These are phyloP conservation scores for Brachionus koreanus DNA, from an alignment of 1,140 invertebrate genomes.

Conservation along the genomic window DNA sequence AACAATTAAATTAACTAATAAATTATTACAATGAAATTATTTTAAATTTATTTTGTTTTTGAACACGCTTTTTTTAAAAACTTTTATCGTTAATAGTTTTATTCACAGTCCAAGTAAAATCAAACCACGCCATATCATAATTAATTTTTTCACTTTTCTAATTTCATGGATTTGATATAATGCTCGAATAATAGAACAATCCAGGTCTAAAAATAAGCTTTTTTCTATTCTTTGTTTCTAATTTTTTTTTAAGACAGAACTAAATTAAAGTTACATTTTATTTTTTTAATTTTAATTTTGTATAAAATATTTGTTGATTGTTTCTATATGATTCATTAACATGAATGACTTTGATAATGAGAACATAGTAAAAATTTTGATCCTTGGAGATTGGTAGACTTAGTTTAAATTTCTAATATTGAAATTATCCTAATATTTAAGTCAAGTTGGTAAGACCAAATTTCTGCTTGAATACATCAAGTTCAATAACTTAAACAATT, in stretches of 20 bases:
- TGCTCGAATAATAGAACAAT: not conserved
- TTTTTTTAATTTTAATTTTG: not conserved
- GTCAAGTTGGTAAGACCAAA: conserved; percentile 38
- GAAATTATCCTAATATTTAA: not conserved
- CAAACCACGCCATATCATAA: not conserved
- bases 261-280: conserved; percentile 1
- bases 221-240: not conserved
- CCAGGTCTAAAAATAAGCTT: not conserved
- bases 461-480: conserved; percentile 38
- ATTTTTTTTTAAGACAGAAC: not conserved
- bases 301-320: not conserved
- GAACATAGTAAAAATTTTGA: conserved; percentile 25
- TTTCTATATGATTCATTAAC: not conserved
- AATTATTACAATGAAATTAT: not conserved
- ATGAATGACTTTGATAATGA: conserved; percentile 1
- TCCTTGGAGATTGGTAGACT: conserved; percentile 39
- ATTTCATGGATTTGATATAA: not conserved
- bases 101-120: not conserved
- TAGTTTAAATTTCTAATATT: not conserved
- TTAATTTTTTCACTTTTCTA: not conserved
- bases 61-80: not conserved
- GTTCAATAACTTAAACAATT: conserved; percentile 13
- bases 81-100: not conserved
- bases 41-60: not conserved
- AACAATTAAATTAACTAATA: not conserved